phyloP scores from a whole-genome alignment of 2,888 invertebrate genomes.

The Mayetiola destructor region DNA sequence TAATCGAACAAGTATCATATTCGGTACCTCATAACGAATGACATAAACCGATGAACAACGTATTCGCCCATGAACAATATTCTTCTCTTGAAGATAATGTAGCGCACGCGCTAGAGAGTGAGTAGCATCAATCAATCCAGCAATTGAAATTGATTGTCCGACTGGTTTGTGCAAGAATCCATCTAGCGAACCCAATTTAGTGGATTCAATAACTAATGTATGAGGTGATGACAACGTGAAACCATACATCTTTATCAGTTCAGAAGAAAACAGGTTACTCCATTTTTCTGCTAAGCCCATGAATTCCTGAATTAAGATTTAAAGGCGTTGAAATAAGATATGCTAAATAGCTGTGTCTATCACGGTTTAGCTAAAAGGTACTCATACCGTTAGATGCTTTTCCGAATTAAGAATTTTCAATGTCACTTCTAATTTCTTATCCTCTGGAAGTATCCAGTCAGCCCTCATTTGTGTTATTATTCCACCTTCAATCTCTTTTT shows the following conservation, averaged over 20 bases:
- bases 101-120: slow-evolving; percentile 70
- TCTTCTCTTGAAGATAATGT: slow-evolving; percentile 73
- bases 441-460: slow-evolving; percentile 61
- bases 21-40: slow-evolving; percentile 47
- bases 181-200: slow-evolving; percentile 65
- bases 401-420: slow-evolving; percentile 61
- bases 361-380: background rate
- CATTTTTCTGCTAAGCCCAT: slow-evolving; percentile 62
- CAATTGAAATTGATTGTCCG: slow-evolving; percentile 40
- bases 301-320: slow-evolving; percentile 50
- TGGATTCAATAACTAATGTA: slow-evolving; percentile 67
- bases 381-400: slow-evolving; percentile 44
- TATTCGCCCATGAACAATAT: slow-evolving; percentile 71
- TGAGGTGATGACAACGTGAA: slow-evolving; percentile 61
- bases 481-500: slow-evolving; percentile 45
- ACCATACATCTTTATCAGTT: slow-evolving; percentile 63
- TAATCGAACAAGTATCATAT: slow-evolving; percentile 60
- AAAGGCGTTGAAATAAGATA: background rate
- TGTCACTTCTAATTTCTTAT: slow-evolving; percentile 62
- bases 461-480: slow-evolving; percentile 55
- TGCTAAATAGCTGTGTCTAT: background rate
- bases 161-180: slow-evolving; percentile 33
- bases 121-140: slow-evolving; percentile 69
- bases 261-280: slow-evolving; percentile 60
- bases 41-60: slow-evolving; percentile 70